These are phyloP conservation scores for Threskiornis aethiopicus DNA, from an alignment of 2,797 vertebrate genomes.

Conservation along the genomic window DNA sequence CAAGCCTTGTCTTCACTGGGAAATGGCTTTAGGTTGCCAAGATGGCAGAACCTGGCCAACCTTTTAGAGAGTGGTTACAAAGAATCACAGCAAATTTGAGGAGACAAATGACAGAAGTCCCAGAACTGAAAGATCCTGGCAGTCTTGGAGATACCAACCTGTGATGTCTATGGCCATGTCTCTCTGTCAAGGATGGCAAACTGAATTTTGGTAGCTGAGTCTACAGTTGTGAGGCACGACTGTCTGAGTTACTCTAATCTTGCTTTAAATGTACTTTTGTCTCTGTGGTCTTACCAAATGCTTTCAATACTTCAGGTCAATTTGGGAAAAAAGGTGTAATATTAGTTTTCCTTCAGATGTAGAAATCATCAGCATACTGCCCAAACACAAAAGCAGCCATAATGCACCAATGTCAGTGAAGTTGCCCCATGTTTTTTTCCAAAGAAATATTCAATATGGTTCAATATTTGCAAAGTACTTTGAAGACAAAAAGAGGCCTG, in stretches of 20 bases:
- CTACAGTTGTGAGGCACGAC: fast-evolving
- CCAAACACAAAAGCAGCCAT: background rate
- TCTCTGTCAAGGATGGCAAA: background rate
- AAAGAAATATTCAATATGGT: background rate
- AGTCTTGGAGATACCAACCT: background rate
- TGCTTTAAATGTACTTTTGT: background rate
- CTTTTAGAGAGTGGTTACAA: background rate
- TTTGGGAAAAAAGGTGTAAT: background rate
- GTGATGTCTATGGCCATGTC: background rate
- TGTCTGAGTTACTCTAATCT: background rate
- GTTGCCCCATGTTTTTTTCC: background rate
- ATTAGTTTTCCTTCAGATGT: background rate
- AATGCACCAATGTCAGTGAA: background rate
- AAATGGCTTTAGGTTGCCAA: background rate
- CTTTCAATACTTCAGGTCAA: background rate
- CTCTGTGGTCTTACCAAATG: background rate
- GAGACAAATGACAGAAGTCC: background rate
- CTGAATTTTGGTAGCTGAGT: background rate
- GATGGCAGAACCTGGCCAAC: background rate
- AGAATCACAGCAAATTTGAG: background rate
- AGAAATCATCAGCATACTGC: background rate
- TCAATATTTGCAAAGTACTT: background rate
- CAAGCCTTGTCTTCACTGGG: background rate
- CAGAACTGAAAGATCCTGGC: background rate
- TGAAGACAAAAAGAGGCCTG: background rate